Percentiles rank a stretch among this genome's conserved stretches.
Conservation (phyloP, 2,113 vertebrate species). For the Equus przewalskii region DNA sequence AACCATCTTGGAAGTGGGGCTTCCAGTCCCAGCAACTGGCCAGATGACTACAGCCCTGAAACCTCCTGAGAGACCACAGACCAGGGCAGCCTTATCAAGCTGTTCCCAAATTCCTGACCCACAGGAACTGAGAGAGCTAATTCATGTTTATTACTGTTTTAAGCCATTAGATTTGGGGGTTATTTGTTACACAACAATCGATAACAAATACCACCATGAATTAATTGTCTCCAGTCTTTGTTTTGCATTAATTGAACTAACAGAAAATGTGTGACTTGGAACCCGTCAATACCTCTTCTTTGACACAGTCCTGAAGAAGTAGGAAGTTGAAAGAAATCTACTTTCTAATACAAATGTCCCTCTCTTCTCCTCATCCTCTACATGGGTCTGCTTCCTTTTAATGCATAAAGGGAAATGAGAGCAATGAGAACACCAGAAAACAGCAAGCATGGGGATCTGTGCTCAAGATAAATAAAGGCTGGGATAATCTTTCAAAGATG, state of each 20-base stretch:
- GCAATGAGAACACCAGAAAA: background rate
- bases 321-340: background rate
- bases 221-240: background rate
- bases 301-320: background rate
- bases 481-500: background rate
- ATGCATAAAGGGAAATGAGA: background rate
- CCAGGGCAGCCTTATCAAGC: background rate
- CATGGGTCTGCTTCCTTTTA: background rate
- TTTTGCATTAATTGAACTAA: background rate
- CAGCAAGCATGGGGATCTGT: rapidly evolving
- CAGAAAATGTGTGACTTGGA: rapidly evolving
- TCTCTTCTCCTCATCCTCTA: background rate
- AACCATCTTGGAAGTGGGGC: background rate
- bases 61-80: too few species aligned
- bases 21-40: rapidly evolving
- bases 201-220: rapidly evolving
- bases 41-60: background rate
- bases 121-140: background rate
- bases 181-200: too few species aligned
- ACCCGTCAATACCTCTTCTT: rapidly evolving
- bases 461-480: background rate
- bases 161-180: background rate
- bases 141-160: rapidly evolving
- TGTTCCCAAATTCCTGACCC: too few species aligned
- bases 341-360: background rate